A percentile compares a stretch with the other conserved stretches of the same genome.
Conservation (phyloP, 2,113 vertebrate species). For the Bucco capensis region DNA sequence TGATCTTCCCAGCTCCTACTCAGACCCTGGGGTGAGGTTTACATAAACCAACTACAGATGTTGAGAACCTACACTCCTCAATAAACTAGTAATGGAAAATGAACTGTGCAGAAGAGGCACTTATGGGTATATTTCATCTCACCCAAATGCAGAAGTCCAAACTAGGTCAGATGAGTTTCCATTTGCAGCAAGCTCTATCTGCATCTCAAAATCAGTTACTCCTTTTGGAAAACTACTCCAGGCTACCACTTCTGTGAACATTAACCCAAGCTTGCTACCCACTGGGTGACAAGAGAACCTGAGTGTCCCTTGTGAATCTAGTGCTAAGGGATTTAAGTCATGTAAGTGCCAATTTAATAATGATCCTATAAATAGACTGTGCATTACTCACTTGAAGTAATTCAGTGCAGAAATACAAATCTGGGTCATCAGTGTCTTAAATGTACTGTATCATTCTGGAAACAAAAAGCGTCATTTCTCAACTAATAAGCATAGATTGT, state of each 20-base stretch:
- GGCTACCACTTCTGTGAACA: not conserved
- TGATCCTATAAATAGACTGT: constrained; percentile 4
- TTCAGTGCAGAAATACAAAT: not conserved
- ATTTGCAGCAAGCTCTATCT: not conserved
- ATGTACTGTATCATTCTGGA: not conserved
- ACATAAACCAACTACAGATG: not conserved
- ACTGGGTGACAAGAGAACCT: not conserved
- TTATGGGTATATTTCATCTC: not conserved
- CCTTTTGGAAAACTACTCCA: not conserved
- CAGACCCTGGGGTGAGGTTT: not conserved
- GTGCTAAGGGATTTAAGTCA: not conserved
- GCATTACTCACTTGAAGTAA: not conserved
- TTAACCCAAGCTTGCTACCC: not conserved
- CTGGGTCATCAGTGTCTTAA: constrained; percentile 10
- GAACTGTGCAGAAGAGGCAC: not conserved
- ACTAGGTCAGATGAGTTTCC: not conserved
- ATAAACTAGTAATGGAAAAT: not conserved
- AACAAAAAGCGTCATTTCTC: not conserved
- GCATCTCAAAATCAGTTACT: not conserved
- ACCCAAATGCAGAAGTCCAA: not conserved
- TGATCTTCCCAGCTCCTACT: not conserved
- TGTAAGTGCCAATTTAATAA: constrained; percentile 4
- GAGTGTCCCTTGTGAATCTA: not conserved
- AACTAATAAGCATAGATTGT: not conserved
- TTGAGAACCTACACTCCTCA: not conserved